Conservation (phyloP, 2,888 invertebrate genomes). For the Odontomyia ornata region DNA sequence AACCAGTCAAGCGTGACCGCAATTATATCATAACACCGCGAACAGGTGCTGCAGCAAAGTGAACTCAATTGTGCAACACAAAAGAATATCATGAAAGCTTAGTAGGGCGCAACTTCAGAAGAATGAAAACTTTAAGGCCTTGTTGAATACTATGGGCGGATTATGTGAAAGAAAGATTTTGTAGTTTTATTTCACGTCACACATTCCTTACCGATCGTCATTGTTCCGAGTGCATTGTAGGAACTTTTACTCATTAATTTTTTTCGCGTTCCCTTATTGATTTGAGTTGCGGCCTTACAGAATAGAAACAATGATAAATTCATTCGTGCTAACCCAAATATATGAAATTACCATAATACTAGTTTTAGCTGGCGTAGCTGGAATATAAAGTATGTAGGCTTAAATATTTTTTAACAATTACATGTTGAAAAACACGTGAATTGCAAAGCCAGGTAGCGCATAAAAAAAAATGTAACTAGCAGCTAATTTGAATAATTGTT, state of each 20-base stretch:
- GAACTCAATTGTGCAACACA: neutral
- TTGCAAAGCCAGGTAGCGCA: too few relatives aligned
- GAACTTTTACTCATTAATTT: conserved; percentile 3
- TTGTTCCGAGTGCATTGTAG: neutral
- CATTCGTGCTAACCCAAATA: neutral
- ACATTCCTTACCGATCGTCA: neutral
- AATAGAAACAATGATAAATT: neutral
- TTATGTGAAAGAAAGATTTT: neutral
- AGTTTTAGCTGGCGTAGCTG: neutral
- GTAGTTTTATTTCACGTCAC: neutral
- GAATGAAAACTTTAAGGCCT: neutral
- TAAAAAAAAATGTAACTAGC: too few relatives aligned
- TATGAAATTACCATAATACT: neutral
- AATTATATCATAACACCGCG: neutral
- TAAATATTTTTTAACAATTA: too few relatives aligned
- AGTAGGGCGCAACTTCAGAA: conserved; percentile 16
- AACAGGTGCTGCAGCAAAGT: conserved; percentile 15
- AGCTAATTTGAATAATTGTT: too few relatives aligned
- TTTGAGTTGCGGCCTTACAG: neutral
- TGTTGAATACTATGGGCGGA: neutral
- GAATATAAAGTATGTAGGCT: neutral
- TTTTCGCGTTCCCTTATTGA: neutral
- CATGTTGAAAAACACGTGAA: too few relatives aligned
- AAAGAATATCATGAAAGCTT: conserved; percentile 18
- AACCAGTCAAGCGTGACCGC: conserved; percentile 32